Evolutionary conservation across 2,888 invertebrate genomes (phyloP).

Genomic region (Diaprepes abbreviatus): DNA sequence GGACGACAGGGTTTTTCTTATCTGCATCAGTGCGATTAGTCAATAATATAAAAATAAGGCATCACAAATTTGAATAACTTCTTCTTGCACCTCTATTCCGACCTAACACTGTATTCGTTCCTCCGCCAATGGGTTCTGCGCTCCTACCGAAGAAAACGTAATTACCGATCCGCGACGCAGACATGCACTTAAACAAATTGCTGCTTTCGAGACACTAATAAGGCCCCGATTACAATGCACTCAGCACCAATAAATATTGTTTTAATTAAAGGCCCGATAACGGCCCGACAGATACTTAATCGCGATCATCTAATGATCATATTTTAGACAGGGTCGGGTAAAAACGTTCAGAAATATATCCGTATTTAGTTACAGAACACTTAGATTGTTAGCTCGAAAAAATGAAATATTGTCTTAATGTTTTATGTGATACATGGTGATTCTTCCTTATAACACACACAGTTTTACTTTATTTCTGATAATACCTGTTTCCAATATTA

Average conservation of each 20-base stretch:
- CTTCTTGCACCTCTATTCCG: too few species aligned
- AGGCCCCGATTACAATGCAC: constrained; percentile 25
- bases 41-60: too few species aligned
- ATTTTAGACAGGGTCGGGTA: not conserved
- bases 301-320: constrained; percentile 9
- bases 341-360: not conserved
- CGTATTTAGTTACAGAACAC: not conserved
- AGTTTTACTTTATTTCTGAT: too few species aligned
- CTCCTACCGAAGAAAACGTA: constrained; percentile 25
- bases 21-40: too few species aligned
- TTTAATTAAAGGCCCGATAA: constrained; percentile 25
- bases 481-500: too few species aligned
- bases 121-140: constrained; percentile 4
- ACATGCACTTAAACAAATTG: constrained; percentile 30
- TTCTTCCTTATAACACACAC: too few species aligned
- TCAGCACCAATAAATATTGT: constrained; percentile 22
- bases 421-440: too few species aligned
- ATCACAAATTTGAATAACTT: too few species aligned
- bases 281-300: constrained; percentile 3
- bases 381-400: too few species aligned
- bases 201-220: constrained; percentile 28
- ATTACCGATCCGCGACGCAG: constrained; percentile 18
- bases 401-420: too few species aligned
- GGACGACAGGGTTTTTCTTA: too few species aligned
- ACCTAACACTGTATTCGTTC: not conserved